Base-by-base conservation (phyloP, 2,113 vertebrate species). In the Uropsilus gracilis region DNA sequence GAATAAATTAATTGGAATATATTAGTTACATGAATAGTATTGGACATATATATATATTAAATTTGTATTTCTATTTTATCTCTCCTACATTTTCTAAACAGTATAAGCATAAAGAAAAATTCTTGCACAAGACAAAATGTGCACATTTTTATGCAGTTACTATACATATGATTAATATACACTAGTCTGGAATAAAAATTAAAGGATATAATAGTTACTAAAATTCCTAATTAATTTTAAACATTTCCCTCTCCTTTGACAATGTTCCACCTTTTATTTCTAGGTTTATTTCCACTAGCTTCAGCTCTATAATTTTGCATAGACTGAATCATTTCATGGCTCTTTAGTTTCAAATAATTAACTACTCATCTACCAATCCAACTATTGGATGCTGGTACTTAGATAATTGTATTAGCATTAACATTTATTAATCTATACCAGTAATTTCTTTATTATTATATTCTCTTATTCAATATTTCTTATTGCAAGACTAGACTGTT, bases 321-420 rank as follows among this genome's bases (percentile, higher is more conserved):
- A 69, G 57, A 80, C 42, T 61, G 68, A 78, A 94, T 87, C 8
- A 95, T 42, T 86, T 83, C 34, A 72, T 93, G 81, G 26, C 17
- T 69, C n/a, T 48, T 87, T 87, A 86, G 32, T 91, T 89, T 94
- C 24, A 72, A 83, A 90, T 68, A 90, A 75, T 92, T 86, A 88
- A 81, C 24, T 71, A 59, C 16, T 94, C 26, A 68, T 28, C 5
- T 24, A 85, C 34, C 46, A 96, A 64, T 22, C 37, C 77, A 85
- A 76, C 37, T 57, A 61, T 5, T 85, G 77, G 34, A 66, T 28
- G 8, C 20, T 80, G 13, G 2, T 85, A 95, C 9, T 69, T 59
- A 82, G 92, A 72, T 72, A 84, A n/a, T n/a, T 44, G 11, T 10
- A 24, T 18, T 86, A 86, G 0, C 32, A 68, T 82, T 63, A 61